Percentiles rank a stretch among this genome's conserved stretches.
These are phyloP conservation scores for Typhlichthys subterraneus DNA, from an alignment of 2,797 vertebrate genomes.

Conservation along the genomic window DNA sequence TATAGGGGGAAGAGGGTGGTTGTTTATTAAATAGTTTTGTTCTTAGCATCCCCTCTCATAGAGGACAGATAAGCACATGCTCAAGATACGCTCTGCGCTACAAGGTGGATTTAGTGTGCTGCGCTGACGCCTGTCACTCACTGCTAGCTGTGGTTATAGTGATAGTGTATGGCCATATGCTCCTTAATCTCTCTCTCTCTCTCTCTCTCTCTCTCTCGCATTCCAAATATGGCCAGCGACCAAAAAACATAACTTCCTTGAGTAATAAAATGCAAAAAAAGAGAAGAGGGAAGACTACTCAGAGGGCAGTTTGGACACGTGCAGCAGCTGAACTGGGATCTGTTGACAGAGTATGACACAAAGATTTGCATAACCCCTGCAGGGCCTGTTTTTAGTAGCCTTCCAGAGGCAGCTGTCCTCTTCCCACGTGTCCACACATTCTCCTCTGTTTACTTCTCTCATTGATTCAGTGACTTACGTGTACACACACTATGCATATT, in stretches of 20 bases:
- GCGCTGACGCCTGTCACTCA: constrained; percentile 32
- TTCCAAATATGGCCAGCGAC: constrained; percentile 52
- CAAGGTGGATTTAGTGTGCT: constrained; percentile 48
- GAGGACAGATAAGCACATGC: constrained; percentile 51
- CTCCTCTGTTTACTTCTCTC: background rate
- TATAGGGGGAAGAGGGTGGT: background rate
- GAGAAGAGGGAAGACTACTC: constrained; percentile 29
- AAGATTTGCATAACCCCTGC: constrained; percentile 53
- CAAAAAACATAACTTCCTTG: constrained; percentile 54
- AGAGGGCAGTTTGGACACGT: constrained; percentile 33
- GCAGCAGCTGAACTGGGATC: constrained; percentile 44
- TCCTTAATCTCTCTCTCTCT: constrained; percentile 24
- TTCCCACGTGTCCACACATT: background rate
- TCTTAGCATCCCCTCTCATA: constrained; percentile 9
- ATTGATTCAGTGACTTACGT: no score
- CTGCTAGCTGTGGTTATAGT: constrained; percentile 51
- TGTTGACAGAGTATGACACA: constrained; percentile 38
- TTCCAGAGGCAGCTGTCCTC: constrained; percentile 15
- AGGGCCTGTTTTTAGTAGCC: constrained; percentile 35
- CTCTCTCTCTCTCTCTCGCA: constrained; percentile 6
- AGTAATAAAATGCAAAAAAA: constrained; percentile 44
- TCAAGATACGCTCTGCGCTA: constrained; percentile 10
- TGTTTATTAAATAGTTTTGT: constrained; percentile 34
- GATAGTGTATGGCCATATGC: constrained; percentile 53
- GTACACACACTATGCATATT: no score